Evolutionary conservation across 2,113 vertebrate species (phyloP).

Genomic region (Carlito syrichta): DNA sequence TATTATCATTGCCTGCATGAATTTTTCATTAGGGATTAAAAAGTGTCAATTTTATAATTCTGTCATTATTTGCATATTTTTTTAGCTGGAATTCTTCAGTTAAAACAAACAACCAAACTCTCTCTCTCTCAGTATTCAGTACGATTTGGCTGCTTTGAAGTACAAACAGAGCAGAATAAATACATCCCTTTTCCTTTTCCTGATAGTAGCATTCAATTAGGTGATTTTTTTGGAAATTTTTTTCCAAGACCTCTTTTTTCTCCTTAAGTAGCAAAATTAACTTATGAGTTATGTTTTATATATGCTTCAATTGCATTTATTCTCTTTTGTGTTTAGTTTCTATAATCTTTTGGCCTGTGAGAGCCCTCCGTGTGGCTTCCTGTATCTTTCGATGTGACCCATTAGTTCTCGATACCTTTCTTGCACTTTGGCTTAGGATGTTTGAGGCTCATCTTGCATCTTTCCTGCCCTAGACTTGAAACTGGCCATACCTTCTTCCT

Average conservation of each 20-base stretch:
- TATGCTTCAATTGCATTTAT: not conserved
- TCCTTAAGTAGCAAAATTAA: conserved; percentile 10
- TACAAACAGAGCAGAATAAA: not conserved
- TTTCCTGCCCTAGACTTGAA: not conserved
- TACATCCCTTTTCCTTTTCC: not conserved
- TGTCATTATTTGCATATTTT: not conserved
- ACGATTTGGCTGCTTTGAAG: not conserved
- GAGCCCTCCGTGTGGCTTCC: not conserved
- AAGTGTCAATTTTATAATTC: conserved; percentile 21
- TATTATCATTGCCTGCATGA: not conserved
- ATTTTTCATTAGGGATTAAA: not conserved
- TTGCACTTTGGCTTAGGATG: not conserved
- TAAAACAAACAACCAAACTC: not conserved
- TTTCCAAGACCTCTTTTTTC: not conserved
- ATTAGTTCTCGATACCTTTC: not conserved
- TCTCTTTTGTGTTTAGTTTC: not conserved
- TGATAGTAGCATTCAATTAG: not conserved
- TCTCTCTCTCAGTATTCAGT: not conserved
- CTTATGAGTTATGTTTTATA: not conserved
- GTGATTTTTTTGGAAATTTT: not conserved
- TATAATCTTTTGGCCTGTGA: not conserved
- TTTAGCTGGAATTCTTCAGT: not conserved
- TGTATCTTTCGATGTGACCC: not conserved
- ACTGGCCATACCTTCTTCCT: not conserved
- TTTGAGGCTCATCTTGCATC: not conserved